Base-by-base conservation (phyloP, 2,888 invertebrate species). In the Drosophila nr. perissopoda region DNA sequence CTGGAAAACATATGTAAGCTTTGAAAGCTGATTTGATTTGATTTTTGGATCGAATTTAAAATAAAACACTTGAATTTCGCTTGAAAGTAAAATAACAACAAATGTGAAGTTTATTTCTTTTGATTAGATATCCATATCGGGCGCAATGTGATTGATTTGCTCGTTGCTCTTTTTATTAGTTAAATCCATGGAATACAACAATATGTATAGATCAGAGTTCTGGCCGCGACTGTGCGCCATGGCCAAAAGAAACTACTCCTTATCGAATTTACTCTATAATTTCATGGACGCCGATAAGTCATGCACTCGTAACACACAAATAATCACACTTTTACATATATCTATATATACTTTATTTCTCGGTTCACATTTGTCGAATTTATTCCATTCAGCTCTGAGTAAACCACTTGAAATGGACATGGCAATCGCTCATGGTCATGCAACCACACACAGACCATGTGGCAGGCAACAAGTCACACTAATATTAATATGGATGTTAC, bases 61-160 rank as follows among this genome's bases (percentile, higher is more conserved):
- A 29, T 29, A 27, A 40, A 60, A n/a, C 66, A 48, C 56, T 72
- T 63, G 27, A 63, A 33, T 31, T 66, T 29, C 4, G 16, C 25
- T 70, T 45, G 18, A 16, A 34, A 53, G 49, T 36, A 40, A 36
- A 62, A 40, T 5, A 54, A 58, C n/a, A 62, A 33, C 11, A 56
- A 25, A 70, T n/a, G 31, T 62, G 45, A 65, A 66, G 62, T 63
- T 73, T 84, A 82, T 89, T 73, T 79, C 83, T 53, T 62, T 66
- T 61, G 85, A 85, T 85, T 80, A 85, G 85, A 85, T 85, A 89
- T 86, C 76, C 67, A 73, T 85, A 87, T 82, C 89, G 79, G 74
- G 67, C 66, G 53, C 60, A 57, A 65, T 61, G 77, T 86, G 83
- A 89, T 87, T 79, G 90, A 89, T 85, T 85, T 72, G 80, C 71